phyloP scores from a whole-genome alignment of 2,113 vertebrate genomes.

The Neogale vison region DNA sequence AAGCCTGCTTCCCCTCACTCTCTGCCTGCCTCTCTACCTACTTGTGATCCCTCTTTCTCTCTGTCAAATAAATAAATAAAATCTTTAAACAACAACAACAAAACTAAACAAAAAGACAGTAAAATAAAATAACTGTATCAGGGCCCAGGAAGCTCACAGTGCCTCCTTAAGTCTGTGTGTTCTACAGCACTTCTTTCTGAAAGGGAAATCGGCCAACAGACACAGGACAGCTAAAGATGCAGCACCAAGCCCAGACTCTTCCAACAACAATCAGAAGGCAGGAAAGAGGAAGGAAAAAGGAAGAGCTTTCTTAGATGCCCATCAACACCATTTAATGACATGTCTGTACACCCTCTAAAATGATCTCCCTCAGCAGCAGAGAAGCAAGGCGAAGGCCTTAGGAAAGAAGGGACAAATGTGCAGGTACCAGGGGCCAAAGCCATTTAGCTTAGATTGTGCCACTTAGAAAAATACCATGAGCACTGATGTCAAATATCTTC shows the following conservation, averaged over 20 bases:
- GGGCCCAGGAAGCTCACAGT: neutral
- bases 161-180: neutral
- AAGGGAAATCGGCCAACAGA: neutral
- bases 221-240: neutral
- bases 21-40: too few species aligned
- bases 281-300: neutral
- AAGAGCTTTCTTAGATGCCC: neutral
- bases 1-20: too few species aligned
- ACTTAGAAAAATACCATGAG: neutral
- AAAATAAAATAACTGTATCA: neutral
- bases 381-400: neutral
- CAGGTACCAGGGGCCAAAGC: neutral
- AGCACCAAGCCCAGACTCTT: neutral
- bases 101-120: too few species aligned
- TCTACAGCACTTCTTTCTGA: neutral
- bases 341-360: neutral
- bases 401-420: neutral
- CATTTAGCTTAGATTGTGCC: neutral
- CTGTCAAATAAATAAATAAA: too few species aligned
- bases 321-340: neutral
- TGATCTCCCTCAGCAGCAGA: neutral
- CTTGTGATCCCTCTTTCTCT: too few species aligned
- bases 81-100: too few species aligned
- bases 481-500: neutral
- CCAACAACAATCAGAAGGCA: neutral